Evolutionary conservation across 2,797 vertebrate species (phyloP).

Genomic region (Gymnocypris eckloni): DNA sequence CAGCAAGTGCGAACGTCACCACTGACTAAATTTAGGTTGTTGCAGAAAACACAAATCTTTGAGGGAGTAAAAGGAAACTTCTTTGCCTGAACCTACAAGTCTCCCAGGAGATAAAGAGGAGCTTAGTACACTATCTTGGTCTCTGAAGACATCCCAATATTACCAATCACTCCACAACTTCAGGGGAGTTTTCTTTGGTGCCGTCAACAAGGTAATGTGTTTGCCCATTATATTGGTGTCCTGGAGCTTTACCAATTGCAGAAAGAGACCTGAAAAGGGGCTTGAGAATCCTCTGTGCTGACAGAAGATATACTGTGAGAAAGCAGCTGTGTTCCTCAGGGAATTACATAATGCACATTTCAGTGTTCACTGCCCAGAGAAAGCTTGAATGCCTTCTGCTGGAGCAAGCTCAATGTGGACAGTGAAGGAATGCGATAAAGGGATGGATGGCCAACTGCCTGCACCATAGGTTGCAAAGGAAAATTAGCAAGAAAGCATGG

Average conservation of each 20-base stretch:
- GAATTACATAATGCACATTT: constrained; percentile 73
- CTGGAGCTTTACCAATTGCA: constrained; percentile 39
- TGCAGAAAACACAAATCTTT: background rate
- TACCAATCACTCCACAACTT: constrained; percentile 17
- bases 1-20: background rate
- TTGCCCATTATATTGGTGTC: constrained; percentile 35
- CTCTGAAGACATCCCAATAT: constrained; percentile 39
- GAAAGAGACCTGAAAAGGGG: constrained; percentile 25
- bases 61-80: background rate
- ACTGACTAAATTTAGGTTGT: background rate
- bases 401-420: constrained; percentile 31
- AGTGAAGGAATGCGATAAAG: background rate
- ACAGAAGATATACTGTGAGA: constrained; percentile 57
- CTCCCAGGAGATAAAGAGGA: constrained; percentile 2
- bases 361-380: constrained; percentile 45
- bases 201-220: constrained; percentile 11
- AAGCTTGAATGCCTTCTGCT: constrained; percentile 55
- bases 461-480: background rate
- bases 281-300: constrained; percentile 32
- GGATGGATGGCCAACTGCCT: constrained; percentile 4
- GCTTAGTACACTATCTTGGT: background rate
- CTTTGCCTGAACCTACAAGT: constrained; percentile 6
- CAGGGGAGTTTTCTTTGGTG: constrained; percentile 7
- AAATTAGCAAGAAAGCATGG: constrained; percentile 9
- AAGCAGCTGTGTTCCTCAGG: constrained; percentile 72